Conservation (phyloP, 2,797 vertebrate species). For the Micromesistius poutassou region DNA sequence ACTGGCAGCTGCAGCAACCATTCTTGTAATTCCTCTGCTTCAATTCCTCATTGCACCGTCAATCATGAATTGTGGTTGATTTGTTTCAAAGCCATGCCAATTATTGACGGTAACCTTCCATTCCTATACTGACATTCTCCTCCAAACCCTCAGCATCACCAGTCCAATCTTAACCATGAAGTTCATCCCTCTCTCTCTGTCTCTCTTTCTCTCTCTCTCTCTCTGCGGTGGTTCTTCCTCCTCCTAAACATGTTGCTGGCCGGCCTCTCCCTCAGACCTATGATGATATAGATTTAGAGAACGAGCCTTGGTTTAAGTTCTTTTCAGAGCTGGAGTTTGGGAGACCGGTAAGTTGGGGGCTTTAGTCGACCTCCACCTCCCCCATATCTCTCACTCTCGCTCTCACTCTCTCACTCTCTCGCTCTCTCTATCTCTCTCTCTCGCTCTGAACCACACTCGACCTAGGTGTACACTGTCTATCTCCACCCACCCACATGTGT, state of each 20-base stretch:
- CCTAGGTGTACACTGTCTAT: slow-evolving; percentile 47
- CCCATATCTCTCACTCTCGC: too few relatives aligned
- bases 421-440: too few relatives aligned
- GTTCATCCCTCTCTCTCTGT: slow-evolving; percentile 62
- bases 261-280: slow-evolving; percentile 84
- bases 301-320: slow-evolving; percentile 99
- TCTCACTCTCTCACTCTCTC: too few relatives aligned
- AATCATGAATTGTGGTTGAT: neutral
- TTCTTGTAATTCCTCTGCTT: too few relatives aligned
- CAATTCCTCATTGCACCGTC: neutral
- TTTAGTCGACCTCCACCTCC: slow-evolving; percentile 47
- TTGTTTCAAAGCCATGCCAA: neutral
- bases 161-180: slow-evolving; percentile 62
- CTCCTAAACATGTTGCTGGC: slow-evolving; percentile 39
- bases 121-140: slow-evolving; percentile 18
- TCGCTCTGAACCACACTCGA: slow-evolving; percentile 25
- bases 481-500: slow-evolving; percentile 41
- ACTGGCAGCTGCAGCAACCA: neutral
- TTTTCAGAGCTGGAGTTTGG: slow-evolving; percentile 99
- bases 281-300: slow-evolving; percentile 99
- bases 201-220: slow-evolving; percentile 13
- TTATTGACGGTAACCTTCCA: neutral
- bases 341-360: slow-evolving; percentile 90
- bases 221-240: slow-evolving; percentile 44
- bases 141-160: slow-evolving; percentile 37